phyloP scores from a whole-genome alignment of 2,888 invertebrate genomes.

The Chaitophorus viminalis region DNA sequence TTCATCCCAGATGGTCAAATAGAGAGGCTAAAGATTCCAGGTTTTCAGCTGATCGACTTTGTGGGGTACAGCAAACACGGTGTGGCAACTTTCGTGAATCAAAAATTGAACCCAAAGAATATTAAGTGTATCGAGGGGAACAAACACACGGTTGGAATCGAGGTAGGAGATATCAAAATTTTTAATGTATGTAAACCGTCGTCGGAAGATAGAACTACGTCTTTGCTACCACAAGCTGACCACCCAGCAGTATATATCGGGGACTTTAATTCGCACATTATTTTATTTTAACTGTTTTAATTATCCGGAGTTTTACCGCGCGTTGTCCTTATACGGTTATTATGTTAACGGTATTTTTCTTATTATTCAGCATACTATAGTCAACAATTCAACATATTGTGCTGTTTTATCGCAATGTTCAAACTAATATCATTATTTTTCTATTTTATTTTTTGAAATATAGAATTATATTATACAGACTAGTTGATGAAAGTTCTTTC shows the following conservation, averaged over 20 bases:
- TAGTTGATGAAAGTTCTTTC: too few relatives aligned
- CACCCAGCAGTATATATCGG: conserved; percentile 42
- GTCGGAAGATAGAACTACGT: conserved; percentile 29
- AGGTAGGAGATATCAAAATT: conserved; percentile 47
- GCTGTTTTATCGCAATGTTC: too few relatives aligned
- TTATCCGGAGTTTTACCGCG: too few relatives aligned
- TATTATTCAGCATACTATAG: too few relatives aligned
- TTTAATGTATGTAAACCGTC: conserved; percentile 46
- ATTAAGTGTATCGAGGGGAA: conserved; percentile 25
- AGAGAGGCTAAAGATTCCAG: conserved; percentile 39
- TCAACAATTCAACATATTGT: too few relatives aligned
- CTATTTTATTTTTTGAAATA: too few relatives aligned
- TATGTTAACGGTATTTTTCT: too few relatives aligned
- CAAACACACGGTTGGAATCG: conserved; percentile 39
- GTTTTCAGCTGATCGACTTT: conserved; percentile 44
- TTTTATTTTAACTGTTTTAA: too few relatives aligned
- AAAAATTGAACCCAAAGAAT: conserved; percentile 39
- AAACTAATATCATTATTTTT: too few relatives aligned
- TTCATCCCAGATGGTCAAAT: conserved; percentile 17
- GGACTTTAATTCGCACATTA: conserved; percentile 60
- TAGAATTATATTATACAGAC: too few relatives aligned
- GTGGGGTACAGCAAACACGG: conserved; percentile 37
- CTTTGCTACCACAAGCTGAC: conserved; percentile 25
- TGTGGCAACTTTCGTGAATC: conserved; percentile 32
- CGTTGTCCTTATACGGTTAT: too few relatives aligned